A percentile compares a stretch with the other conserved stretches of the same genome.
These are phyloP conservation scores for Mythimna ferrago DNA, from an alignment of 2,888 invertebrate species.

Conservation along the genomic window DNA sequence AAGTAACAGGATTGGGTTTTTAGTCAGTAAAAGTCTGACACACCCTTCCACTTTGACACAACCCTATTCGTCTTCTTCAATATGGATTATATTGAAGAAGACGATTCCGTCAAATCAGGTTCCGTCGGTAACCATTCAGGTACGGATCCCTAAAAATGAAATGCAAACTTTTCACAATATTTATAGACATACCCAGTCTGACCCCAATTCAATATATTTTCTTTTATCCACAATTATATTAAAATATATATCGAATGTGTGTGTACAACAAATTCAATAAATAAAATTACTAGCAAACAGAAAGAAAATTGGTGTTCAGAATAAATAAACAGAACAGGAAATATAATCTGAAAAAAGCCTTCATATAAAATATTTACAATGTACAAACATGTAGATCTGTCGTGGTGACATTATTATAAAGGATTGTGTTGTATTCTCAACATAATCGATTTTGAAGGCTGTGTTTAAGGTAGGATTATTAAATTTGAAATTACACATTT, in stretches of 20 bases:
- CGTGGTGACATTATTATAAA: background rate
- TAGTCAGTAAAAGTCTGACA: no score
- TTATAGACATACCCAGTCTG: background rate
- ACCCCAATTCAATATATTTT: slow-evolving; percentile 14
- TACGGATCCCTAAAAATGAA: background rate
- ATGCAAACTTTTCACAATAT: background rate
- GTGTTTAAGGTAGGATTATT: background rate
- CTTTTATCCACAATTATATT: background rate
- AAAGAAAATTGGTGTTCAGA: background rate
- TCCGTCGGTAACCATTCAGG: no score
- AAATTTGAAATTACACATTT: background rate
- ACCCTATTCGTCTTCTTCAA: no score
- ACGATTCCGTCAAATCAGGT: no score
- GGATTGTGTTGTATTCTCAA: background rate
- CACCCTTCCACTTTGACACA: no score
- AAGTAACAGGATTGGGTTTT: no score
- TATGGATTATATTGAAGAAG: no score
- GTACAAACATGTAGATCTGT: background rate
- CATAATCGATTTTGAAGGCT: background rate
- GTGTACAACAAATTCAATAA: background rate
- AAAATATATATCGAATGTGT: background rate
- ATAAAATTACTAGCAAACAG: background rate
- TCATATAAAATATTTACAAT: slow-evolving; percentile 13
- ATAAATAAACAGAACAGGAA: slow-evolving; percentile 3
- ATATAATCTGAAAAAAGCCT: slow-evolving; percentile 14